A percentile compares a stretch with the other conserved stretches of the same genome.
These are phyloP conservation scores for Notothenia rossii DNA, from an alignment of 2,113 vertebrate genomes.

Conservation along the genomic window DNA sequence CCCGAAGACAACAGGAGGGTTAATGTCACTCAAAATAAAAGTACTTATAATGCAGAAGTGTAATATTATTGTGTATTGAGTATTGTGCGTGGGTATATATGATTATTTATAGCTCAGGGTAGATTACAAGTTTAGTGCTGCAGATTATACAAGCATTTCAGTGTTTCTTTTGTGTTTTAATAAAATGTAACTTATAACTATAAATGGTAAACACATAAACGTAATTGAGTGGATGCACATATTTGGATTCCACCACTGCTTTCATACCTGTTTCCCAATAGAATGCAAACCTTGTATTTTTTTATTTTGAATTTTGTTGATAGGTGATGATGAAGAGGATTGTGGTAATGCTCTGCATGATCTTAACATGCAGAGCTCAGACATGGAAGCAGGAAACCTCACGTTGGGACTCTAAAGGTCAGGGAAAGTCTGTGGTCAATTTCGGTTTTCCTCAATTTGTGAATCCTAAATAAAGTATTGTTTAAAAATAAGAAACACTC, in stretches of 20 bases:
- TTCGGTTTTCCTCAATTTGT: background rate
- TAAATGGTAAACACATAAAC: background rate
- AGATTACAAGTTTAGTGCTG: too few species aligned
- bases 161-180: too few species aligned
- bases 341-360: slow-evolving; percentile 75
- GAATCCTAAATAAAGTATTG: background rate
- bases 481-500: background rate
- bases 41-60: too few species aligned
- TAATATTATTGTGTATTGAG: too few species aligned
- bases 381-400: slow-evolving; percentile 72
- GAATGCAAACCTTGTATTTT: background rate
- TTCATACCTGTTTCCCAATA: slow-evolving; percentile 3
- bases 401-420: slow-evolving; percentile 62
- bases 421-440: background rate
- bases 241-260: background rate
- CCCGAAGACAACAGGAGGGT: too few species aligned
- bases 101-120: too few species aligned
- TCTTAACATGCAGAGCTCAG: slow-evolving; percentile 66
- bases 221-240: background rate
- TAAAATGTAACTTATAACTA: background rate
- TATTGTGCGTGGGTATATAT: too few species aligned
- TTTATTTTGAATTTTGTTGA: slow-evolving; percentile 33
- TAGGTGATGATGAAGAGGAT: slow-evolving; percentile 59
- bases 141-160: too few species aligned
- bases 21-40: background rate